Percentiles rank a stretch among this genome's conserved stretches.
Evolutionary conservation across 2,113 vertebrate genomes (phyloP).

Genomic region (Manacus vitellinus): DNA sequence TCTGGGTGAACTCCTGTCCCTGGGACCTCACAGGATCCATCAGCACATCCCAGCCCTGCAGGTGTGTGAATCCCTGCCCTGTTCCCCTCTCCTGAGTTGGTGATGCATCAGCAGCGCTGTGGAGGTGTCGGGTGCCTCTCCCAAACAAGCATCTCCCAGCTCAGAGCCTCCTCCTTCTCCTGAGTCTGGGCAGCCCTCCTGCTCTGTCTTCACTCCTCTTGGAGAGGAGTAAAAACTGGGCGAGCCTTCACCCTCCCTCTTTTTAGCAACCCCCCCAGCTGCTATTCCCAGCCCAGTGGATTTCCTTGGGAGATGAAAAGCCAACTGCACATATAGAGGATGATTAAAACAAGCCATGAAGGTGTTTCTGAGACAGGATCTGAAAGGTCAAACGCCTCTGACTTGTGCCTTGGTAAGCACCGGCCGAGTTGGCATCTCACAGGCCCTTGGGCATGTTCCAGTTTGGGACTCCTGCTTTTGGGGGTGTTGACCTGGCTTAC

Average conservation of each 20-base stretch:
- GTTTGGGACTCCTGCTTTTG: background rate
- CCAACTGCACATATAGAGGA: background rate
- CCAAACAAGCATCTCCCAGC: background rate
- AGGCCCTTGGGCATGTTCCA: background rate
- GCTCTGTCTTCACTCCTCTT: background rate
- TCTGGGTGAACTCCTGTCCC: background rate
- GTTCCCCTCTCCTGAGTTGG: background rate
- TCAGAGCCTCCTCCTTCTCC: background rate
- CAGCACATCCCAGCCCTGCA: background rate
- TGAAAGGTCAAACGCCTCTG: background rate
- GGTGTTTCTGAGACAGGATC: background rate
- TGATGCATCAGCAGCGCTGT: background rate
- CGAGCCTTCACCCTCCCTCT: background rate
- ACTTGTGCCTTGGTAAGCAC: background rate
- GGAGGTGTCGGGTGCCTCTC: background rate
- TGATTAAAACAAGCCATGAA: background rate
- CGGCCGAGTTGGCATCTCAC: fast-evolving
- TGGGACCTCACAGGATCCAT: background rate
- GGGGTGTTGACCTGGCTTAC: background rate
- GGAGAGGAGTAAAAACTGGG: background rate
- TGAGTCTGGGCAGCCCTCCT: background rate
- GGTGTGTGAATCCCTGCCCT: background rate
- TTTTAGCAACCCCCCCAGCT: background rate
- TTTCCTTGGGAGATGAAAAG: background rate
- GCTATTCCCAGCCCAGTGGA: background rate